phyloP scores from a whole-genome alignment of 2,113 vertebrate species.

The Macroglossus sobrinus region DNA sequence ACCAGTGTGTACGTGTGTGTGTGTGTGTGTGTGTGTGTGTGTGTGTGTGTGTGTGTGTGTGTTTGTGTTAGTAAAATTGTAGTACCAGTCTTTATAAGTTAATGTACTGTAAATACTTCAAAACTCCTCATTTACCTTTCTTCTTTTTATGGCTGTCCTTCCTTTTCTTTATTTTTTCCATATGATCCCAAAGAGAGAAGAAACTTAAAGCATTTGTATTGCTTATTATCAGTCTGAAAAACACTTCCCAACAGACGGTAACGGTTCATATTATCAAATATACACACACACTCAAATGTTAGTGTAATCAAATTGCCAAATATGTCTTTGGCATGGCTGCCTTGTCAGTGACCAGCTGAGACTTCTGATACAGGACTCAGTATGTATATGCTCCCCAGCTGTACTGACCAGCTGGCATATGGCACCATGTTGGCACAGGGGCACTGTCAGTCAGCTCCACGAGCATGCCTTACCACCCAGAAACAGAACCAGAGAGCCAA shows the following conservation, averaged over 20 bases:
- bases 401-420: not conserved
- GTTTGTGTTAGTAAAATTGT: not conserved
- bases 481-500: not conserved
- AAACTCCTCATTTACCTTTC: not conserved
- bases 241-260: not conserved
- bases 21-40: not conserved
- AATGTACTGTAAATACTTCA: not conserved
- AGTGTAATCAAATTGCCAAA: not conserved
- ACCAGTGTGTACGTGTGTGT: not conserved
- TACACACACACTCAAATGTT: not conserved
- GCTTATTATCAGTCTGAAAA: not conserved
- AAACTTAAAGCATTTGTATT: conserved; percentile 7
- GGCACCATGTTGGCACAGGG: not conserved
- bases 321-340: not conserved
- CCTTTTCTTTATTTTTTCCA: not conserved
- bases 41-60: not conserved
- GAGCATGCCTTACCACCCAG: not conserved
- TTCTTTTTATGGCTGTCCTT: not conserved
- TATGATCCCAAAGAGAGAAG: conserved; percentile 8
- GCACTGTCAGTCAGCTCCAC: not conserved
- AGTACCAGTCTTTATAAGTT: not conserved
- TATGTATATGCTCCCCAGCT: not conserved
- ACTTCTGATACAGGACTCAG: not conserved
- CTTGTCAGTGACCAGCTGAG: conserved; percentile 20
- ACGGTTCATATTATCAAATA: not conserved